These are phyloP conservation scores for Oceanodroma leucorhoa DNA, from an alignment of 2,797 vertebrate genomes.

Conservation along the genomic window DNA sequence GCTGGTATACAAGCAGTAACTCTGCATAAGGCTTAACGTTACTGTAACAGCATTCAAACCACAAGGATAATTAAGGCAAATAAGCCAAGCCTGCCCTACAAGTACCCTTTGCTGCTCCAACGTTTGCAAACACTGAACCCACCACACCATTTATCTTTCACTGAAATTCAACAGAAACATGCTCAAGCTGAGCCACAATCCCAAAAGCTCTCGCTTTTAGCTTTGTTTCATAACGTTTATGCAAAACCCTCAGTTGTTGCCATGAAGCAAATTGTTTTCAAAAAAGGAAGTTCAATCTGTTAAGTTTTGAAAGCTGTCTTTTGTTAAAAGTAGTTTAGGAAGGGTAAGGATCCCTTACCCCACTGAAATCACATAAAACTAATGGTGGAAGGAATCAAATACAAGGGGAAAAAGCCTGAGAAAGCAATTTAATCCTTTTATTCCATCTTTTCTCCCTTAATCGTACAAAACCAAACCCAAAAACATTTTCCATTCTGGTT, in stretches of 20 bases:
- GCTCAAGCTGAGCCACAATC: not conserved
- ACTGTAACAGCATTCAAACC: not conserved
- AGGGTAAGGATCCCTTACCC: not conserved
- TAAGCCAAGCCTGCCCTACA: slow-evolving; percentile 22
- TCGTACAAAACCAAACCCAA: slow-evolving; percentile 46
- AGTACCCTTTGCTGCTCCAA: not conserved
- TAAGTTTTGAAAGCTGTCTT: not conserved
- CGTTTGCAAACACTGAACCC: not conserved
- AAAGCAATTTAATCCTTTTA: slow-evolving; percentile 19
- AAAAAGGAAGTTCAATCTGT: not conserved
- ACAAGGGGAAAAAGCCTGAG: not conserved
- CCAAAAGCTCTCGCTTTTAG: not conserved
- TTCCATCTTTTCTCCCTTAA: slow-evolving; percentile 48
- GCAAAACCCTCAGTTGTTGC: not conserved
- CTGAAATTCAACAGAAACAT: not conserved
- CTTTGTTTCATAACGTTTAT: not conserved
- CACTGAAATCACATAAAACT: not conserved
- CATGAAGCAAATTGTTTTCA: not conserved
- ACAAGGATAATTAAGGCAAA: slow-evolving; percentile 18
- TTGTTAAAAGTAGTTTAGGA: not conserved
- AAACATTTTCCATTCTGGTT: slow-evolving; percentile 37
- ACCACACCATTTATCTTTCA: not conserved
- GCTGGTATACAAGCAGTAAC: not conserved
- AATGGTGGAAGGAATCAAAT: not conserved
- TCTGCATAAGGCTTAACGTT: rapidly evolving